Percentiles rank a stretch among this genome's conserved stretches.
Conservation (phyloP, 2,113 vertebrate genomes). For the Salvelinus fontinalis region DNA sequence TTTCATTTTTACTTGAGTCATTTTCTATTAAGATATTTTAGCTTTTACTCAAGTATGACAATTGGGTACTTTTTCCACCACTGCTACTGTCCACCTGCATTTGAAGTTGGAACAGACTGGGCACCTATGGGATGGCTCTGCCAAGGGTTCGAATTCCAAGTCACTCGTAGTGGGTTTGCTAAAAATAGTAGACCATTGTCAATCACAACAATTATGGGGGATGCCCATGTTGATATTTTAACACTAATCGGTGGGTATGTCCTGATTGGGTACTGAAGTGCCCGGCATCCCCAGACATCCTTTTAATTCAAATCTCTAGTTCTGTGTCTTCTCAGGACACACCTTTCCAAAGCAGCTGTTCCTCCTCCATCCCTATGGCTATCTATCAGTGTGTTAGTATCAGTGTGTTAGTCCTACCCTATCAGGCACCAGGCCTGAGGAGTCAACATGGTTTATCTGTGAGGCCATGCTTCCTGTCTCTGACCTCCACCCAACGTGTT, state of each 20-base stretch:
- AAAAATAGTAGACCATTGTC: constrained; percentile 26
- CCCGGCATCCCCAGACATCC: background rate
- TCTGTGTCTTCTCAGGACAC: constrained; percentile 16
- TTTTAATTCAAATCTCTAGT: background rate
- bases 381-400: background rate
- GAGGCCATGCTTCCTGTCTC: constrained; percentile 52
- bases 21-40: too few species aligned
- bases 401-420: background rate
- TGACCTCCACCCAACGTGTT: constrained; percentile 16
- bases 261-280: constrained; percentile 24
- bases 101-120: constrained; percentile 58
- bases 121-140: constrained; percentile 47
- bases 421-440: constrained; percentile 2
- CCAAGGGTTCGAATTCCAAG: constrained; percentile 50
- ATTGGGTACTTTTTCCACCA: too few species aligned
- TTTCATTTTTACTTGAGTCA: too few species aligned
- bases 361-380: background rate
- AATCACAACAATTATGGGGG: constrained; percentile 46
- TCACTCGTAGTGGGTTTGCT: constrained; percentile 1
- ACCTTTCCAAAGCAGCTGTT: background rate
- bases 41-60: too few species aligned
- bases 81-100: constrained; percentile 16
- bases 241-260: constrained; percentile 19
- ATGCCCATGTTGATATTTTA: constrained; percentile 32
- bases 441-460: constrained; percentile 53